Conservation (phyloP, 2,797 vertebrate genomes). For the Cuniculus paca region DNA sequence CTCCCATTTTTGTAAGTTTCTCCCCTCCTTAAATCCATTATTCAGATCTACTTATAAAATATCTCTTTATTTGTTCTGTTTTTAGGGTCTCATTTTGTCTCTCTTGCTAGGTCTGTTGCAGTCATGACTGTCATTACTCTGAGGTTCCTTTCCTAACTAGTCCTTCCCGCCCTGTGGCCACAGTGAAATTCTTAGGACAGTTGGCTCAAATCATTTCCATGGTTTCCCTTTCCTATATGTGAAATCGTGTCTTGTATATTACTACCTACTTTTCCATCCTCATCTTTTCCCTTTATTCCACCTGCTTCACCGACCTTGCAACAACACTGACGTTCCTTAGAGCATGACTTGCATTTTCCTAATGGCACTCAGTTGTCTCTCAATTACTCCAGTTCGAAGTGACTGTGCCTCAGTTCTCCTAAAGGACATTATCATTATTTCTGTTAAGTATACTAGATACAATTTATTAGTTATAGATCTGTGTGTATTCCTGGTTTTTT, state of each 20-base stretch:
- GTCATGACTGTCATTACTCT: not conserved
- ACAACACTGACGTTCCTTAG: not conserved
- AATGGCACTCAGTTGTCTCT: not conserved
- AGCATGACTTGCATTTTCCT: constrained; percentile 67
- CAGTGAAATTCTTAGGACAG: not conserved
- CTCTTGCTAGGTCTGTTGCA: not conserved
- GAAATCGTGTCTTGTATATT: constrained; percentile 17
- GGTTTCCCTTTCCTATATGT: not conserved
- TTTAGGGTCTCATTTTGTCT: not conserved
- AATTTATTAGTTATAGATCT: not conserved
- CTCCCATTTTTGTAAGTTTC: not conserved
- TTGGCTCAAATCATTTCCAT: not conserved
- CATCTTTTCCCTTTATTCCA: not conserved
- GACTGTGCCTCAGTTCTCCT: not conserved
- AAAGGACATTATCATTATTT: not conserved
- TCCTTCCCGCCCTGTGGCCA: not conserved
- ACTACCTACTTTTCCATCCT: constrained; percentile 19
- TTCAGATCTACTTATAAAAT: not conserved
- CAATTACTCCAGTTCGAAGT: not conserved
- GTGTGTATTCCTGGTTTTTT: constrained; percentile 27
- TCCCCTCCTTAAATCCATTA: not conserved
- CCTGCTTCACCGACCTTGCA: not conserved
- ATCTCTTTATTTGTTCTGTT: not conserved
- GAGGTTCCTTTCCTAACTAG: not conserved
- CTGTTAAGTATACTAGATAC: not conserved